Evolutionary conservation across 2,113 vertebrate genomes (phyloP), one percentile per base, ranked within the genome.

Genomic region (Ictalurus punctatus): DNA sequence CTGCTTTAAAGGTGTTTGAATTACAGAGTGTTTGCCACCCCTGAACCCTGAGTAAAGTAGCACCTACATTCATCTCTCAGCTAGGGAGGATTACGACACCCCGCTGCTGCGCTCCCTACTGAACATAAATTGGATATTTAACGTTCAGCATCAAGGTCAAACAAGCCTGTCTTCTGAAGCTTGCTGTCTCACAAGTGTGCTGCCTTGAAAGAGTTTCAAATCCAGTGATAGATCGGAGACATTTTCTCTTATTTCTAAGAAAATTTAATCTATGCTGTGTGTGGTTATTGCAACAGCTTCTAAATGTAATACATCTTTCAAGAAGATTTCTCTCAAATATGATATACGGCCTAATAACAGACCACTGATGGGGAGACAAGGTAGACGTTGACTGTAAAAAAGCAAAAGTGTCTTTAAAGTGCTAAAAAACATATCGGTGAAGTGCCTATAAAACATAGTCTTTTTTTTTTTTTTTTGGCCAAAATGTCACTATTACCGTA

Each of bases 51-150:
- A 83, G 86, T 89, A 92, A 92, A 87, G 88, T 86, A 89, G 87
- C 89, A 84, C 83, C 85, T 86, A 89, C 83, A 90, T 92, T 93
- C 91, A 91, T 92, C 90, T 90, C 88, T 83, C 87, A 85, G 84
- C 85, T 74, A 89, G 89, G 88, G 74, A 89, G 91, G 90, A 92
- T 93, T 93, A 91, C 82, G 92, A 92, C 83, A 65, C 89, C 91
- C 90, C 8, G 81, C 92, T 89, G 92, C 85, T 88, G 85, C 71
- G 78, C 91, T 89, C 90, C 90, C 89, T 86, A 81, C 78, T 85
- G 84, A 90, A 92, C 92, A 91, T 90, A 93, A 92, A 93, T 93
- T 92, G 92, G 90, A 91, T 92, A 91, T 92, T 92, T 92, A 92
- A 91, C 86, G 89, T 91, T 93, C 90, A 90, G 91, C 90, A 85